phyloP scores from a whole-genome alignment of 2,888 invertebrate genomes.

The Nemotelus pantherinus region DNA sequence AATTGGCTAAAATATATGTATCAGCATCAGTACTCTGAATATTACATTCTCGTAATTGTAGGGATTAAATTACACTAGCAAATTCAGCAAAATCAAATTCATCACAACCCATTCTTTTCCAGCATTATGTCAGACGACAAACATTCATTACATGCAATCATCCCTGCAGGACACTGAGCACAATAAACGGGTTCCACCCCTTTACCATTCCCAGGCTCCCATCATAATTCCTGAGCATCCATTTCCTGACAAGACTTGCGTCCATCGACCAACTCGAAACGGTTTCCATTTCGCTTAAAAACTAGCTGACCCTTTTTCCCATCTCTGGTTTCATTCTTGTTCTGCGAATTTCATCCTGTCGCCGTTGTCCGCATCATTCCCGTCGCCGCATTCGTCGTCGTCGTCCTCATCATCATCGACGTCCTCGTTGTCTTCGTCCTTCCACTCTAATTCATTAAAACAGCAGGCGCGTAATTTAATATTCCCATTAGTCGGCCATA shows the following conservation, averaged over 20 bases:
- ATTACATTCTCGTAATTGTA: too few relatives aligned
- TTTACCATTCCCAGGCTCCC: conserved; percentile 20
- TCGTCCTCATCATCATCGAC: conserved; percentile 20
- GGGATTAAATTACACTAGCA: too few relatives aligned
- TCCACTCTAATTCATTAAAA: conserved; percentile 57
- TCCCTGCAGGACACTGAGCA: conserved; percentile 31
- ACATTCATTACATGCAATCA: conserved; percentile 39
- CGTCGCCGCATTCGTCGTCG: neutral
- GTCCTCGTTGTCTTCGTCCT: conserved; percentile 24
- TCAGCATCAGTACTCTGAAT: too few relatives aligned
- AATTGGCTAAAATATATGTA: too few relatives aligned
- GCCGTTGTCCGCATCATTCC: neutral
- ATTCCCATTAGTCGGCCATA: conserved; percentile 62
- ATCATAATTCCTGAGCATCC: neutral
- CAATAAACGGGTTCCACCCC: conserved; percentile 33
- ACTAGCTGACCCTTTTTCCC: conserved; percentile 24
- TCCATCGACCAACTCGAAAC: conserved; percentile 12
- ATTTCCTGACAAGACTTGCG: conserved; percentile 8
- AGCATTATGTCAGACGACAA: conserved; percentile 6
- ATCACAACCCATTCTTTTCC: neutral
- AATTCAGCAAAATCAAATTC: neutral
- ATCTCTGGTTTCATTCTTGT: neutral
- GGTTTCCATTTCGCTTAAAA: conserved; percentile 38
- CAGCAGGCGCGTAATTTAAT: conserved; percentile 63
- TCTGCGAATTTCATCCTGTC: conserved; percentile 13